Evolutionary conservation across 1,140 invertebrate genomes (phyloP), one percentile per base, ranked within the genome.

Genomic region (Limonius californicus): DNA sequence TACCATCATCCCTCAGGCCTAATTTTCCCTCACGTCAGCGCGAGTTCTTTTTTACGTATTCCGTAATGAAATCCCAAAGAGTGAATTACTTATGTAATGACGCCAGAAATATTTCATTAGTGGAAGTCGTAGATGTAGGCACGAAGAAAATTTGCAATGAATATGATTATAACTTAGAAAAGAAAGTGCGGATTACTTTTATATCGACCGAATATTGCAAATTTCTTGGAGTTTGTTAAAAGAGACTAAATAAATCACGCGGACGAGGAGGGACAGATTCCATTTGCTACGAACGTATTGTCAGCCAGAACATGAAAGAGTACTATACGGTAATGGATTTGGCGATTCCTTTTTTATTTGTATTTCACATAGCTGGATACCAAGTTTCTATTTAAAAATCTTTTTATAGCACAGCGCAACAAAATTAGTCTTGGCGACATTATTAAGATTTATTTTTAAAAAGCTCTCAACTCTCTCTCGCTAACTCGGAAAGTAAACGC

Each of bases 1-100:
- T 39, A 39, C 35, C n/a, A 39, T 39, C 35, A 39, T 39, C 35
- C 35, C 35, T 39, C 11, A 39, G 35, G 35, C 35, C 8, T 39
- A 39, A 39, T 39, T 39, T 39, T 39, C 35, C 35, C n/a, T n/a
- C 35, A 39, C 35, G 35, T 39, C 35, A 39, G n/a, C 35, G n/a
- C n/a, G 3, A 9, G 8, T 14, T 39, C 35, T 39, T 39, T n/a
- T 39, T 39, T 27, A 27, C 23, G 23, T 27, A 27, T 27, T 9
- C 35, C 8, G 35, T 39, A 39, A 39, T 39, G 35, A 39, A 39
- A 39, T 39, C 35, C 35, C 35, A 39, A 39, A 39, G n/a, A 39
- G 8, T 39, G 35, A 39, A 39, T 39, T 39, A 39, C 35, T 39
- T 39, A 39, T 39, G 35, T 14, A 39, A 39, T 39, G 35, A 14